Evolutionary conservation across 2,797 vertebrate species (phyloP), one percentile per base, ranked within the genome.

Genomic region (Hemibagrus guttatus): DNA sequence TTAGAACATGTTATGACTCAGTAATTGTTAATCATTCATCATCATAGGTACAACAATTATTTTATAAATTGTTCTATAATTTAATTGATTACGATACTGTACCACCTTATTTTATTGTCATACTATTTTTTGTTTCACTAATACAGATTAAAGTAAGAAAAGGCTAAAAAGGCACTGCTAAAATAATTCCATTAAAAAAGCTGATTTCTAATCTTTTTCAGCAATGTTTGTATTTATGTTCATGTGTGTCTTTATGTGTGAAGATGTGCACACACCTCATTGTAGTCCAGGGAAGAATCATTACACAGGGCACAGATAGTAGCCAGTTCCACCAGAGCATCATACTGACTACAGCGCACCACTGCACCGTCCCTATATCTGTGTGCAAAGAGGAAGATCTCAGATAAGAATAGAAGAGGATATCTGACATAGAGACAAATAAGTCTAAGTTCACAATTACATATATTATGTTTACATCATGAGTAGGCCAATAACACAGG

Each of bases 281-380:
- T 96, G 92, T 91, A 96, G 90, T 96, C 95, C 69, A 96, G 92
- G 1, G 96, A 96, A 74, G 96, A 96, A 92, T 96, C 96, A 75
- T 96, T 96, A 90, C 96, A 96, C 75, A 96, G 91, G 0, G 95
- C 95, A 87, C 96, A 96, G 91, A 96, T 94, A 84, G 94, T 92
- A 42, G 95, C 95, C 91, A 96, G 82, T 91, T 96, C 95, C 90
- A 96, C 95, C 89, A 96, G 88, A 23, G 94, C 93, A 78, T 96
- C 95, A 61, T 95, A 96, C 88, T 93, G 93, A 85, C 94, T 95
- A 86, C 93, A 95, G 88, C 90, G 91, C 63, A 96, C 93, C 19
- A 85, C 72, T 0, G 69, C 90, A 17, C 91, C 95, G 0, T 96
- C 94, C 85, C 93, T 95, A 88, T 92, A 95, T 19, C 96, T 96